Base-by-base conservation (phyloP, 2,888 invertebrate species). In the Sympetrum striolatum region DNA sequence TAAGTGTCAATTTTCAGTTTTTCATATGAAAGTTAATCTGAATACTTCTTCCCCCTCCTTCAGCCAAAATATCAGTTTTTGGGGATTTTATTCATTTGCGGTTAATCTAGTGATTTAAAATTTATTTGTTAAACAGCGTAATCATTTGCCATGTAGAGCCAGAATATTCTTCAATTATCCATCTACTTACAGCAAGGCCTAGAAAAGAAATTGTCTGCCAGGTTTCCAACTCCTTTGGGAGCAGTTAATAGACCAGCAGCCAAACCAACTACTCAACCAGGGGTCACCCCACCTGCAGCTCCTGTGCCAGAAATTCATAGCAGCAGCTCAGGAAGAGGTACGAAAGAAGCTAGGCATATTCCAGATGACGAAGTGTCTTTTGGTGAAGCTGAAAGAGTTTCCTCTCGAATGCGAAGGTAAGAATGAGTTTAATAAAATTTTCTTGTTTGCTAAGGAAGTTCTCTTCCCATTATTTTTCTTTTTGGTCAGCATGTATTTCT, bases 101-200 rank as follows among this genome's bases (percentile, higher is more conserved):
- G 25, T 22, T 81, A 0, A 81, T 1, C n/a, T 18, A 22, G 22
- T 14, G 1, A 80, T 5, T 80, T 80, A n/a, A 37, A 35, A 80
- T 37, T 4, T 81, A 12, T 81, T 79, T 31, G 4, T 25, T 2
- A 25, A 73, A 25, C 2, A 5, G 5, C 8, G 12, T 10, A 79
- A 12, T 79, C 18, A 48, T 12, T 10, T 25, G 35, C 80, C 37
- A 0, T 6, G 18, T 10, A 86, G 5, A n/a, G 31, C 86, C 6
- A 18, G n/a, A 12, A 18, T 73, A 90, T 73, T 60, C 22, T 35
- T 90, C 81, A n/a, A 80, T 90, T 44, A 4, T 58, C 48, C 58
- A 64, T 90, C 86, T 64, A 79, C 25, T 92, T 92, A 18, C 97
- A 98, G 94, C 98, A 98, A 94, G 97, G 97, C 93, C 96, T 98